Percentiles rank a stretch among this genome's conserved stretches.
Conservation (phyloP, 2,888 invertebrate genomes). For the Nineta flava region DNA sequence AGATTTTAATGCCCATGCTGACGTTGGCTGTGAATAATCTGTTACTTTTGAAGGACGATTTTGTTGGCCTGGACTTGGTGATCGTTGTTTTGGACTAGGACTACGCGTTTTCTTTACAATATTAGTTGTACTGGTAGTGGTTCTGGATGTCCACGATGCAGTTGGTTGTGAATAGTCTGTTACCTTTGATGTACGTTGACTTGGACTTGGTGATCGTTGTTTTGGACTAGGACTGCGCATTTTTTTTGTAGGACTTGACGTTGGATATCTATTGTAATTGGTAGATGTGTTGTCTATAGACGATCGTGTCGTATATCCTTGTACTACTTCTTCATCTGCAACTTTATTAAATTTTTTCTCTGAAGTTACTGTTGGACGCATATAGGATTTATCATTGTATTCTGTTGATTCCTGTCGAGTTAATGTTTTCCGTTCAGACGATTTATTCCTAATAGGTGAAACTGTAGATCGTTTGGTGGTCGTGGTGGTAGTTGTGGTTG, state of each 20-base stretch:
- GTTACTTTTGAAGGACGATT: conserved; percentile 10
- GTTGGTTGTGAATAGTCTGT: conserved; percentile 23
- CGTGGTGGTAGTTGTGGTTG: conserved; percentile 21
- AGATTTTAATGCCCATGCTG: conserved; percentile 26
- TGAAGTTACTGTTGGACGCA: conserved; percentile 5
- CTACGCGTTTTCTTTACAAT: not conserved
- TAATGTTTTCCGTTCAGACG: conserved; percentile 5
- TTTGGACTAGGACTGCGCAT: not conserved
- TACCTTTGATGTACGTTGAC: not conserved
- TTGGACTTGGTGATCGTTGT: not conserved
- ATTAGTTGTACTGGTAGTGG: conserved; percentile 8
- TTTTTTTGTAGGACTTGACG: too few species aligned
- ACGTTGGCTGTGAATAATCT: conserved; percentile 12
- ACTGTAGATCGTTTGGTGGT: conserved; percentile 20
- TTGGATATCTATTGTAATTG: not conserved
- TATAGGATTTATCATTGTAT: conserved; percentile 2
- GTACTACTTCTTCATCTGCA: conserved; percentile 11
- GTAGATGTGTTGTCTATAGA: not conserved
- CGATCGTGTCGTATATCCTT: not conserved
- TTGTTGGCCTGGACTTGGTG: conserved; percentile 15
- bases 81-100: conserved; percentile 19
- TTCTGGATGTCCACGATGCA: conserved; percentile 15
- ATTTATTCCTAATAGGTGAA: conserved; percentile 18
- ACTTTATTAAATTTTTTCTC: conserved; percentile 9
- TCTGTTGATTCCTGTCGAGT: not conserved